Conservation (phyloP, 2,113 vertebrate genomes). For the Plestiodon gilberti region DNA sequence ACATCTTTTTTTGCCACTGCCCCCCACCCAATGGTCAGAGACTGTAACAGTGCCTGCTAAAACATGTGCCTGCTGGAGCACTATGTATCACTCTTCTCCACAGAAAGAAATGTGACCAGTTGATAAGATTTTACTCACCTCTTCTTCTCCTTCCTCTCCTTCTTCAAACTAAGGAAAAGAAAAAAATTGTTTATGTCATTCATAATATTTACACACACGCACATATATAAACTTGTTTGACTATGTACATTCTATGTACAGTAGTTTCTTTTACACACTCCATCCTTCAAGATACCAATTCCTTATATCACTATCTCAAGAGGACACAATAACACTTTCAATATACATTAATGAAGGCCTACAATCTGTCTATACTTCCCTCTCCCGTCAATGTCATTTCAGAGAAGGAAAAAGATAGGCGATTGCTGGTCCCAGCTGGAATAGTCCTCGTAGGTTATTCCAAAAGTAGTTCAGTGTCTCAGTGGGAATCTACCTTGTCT, state of each 20-base stretch:
- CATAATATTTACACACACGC: background rate
- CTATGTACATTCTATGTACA: background rate
- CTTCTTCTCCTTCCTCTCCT: constrained; percentile 95
- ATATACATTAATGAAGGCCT: background rate
- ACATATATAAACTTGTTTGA: too few relatives aligned
- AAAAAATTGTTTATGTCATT: constrained; percentile 41
- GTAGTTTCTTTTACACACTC: background rate
- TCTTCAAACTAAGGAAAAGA: constrained; percentile 91
- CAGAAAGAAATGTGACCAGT: background rate
- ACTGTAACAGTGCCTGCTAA: too few relatives aligned
- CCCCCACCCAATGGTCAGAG: too few relatives aligned
- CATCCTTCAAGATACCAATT: too few relatives aligned
- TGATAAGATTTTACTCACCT: constrained; percentile 79
- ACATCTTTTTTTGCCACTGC: background rate
- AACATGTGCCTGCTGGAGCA: background rate
- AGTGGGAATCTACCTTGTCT: background rate
- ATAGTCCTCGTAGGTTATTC: background rate
- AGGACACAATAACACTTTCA: background rate
- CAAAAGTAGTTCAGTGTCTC: background rate
- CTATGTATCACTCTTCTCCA: background rate
- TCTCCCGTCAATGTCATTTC: background rate
- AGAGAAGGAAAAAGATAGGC: background rate
- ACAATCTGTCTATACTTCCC: background rate
- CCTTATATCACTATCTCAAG: background rate
- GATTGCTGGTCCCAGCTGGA: too few relatives aligned